A percentile compares a stretch with the other conserved stretches of the same genome.
Conservation (phyloP, 2,888 invertebrate species). For the Acleris cristana region DNA sequence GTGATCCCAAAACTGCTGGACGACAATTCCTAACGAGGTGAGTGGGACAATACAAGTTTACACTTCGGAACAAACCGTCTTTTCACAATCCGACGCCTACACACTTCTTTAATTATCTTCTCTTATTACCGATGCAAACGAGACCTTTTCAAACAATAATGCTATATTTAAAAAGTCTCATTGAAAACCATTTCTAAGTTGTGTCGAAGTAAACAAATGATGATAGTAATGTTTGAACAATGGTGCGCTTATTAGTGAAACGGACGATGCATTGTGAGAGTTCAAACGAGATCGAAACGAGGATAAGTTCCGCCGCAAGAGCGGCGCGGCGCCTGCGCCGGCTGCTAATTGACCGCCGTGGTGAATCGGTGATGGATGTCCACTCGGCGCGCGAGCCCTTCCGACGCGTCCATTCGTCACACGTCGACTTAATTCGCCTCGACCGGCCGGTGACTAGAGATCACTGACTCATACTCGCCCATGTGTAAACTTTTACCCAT, state of each 20-base stretch:
- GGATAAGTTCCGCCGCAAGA: conserved; percentile 44
- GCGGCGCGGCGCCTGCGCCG: conserved; percentile 39
- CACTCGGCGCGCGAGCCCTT: conserved; percentile 51
- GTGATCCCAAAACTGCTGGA: conserved; percentile 19
- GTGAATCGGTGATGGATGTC: conserved; percentile 74
- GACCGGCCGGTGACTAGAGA: conserved; percentile 53
- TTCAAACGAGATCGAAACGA: conserved; percentile 48
- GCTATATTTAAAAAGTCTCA: conserved; percentile 29
- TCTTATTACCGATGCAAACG: conserved; percentile 24
- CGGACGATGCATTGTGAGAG: conserved; percentile 39
- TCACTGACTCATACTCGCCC: conserved; percentile 49
- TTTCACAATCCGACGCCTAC: conserved; percentile 42
- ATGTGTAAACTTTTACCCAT: conserved; percentile 34
- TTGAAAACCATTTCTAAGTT: conserved; percentile 42
- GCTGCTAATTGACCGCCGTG: conserved; percentile 71
- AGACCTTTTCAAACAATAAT: conserved; percentile 35
- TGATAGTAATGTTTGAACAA: conserved; percentile 50
- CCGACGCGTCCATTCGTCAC: conserved; percentile 61
- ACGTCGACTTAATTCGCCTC: conserved; percentile 60
- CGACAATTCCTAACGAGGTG: conserved; percentile 53
- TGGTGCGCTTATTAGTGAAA: conserved; percentile 50
- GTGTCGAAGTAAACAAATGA: conserved; percentile 42
- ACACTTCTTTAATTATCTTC: conserved; percentile 40
- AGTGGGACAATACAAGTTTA: conserved; percentile 59
- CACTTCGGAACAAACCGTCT: conserved; percentile 47